These are phyloP conservation scores for Bufotes viridis DNA, from an alignment of 2,797 vertebrate genomes.

Conservation along the genomic window DNA sequence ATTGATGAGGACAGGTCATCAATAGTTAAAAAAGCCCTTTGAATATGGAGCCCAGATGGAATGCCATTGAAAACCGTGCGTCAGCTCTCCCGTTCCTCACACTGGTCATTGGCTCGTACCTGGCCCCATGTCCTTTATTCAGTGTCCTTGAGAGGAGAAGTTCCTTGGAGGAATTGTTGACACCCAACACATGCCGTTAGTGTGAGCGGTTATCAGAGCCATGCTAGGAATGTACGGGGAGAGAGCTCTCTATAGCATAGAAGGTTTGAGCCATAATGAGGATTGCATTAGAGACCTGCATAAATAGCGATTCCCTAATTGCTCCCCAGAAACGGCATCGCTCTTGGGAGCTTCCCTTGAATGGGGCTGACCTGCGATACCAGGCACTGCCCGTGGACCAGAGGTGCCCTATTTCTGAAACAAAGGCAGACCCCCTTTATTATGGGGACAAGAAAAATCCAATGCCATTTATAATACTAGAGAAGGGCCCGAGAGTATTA, in stretches of 20 bases:
- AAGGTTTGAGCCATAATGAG: neutral
- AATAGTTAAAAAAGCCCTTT: too few species aligned
- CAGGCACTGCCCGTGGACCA: neutral
- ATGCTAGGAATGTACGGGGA: neutral
- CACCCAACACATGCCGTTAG: neutral
- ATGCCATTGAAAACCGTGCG: too few species aligned
- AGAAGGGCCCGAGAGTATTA: too few species aligned
- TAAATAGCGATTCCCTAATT: neutral
- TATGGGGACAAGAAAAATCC: too few species aligned
- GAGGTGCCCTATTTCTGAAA: neutral
- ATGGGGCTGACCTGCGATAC: too few species aligned
- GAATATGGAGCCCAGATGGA: too few species aligned
- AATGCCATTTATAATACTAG: too few species aligned
- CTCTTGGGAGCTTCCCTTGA: neutral
- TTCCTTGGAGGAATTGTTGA: neutral
- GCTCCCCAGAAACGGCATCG: neutral
- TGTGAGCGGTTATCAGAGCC: neutral
- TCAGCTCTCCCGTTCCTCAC: too few species aligned
- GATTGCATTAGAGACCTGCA: neutral
- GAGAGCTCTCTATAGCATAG: neutral
- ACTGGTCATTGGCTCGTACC: neutral
- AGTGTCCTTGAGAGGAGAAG: slow-evolving; percentile 7
- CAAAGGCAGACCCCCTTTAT: too few species aligned
- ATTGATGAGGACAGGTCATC: too few species aligned
- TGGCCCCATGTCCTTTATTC: too few species aligned